Conservation (phyloP, 2,113 vertebrate species). For the Phaethornis superciliosus region DNA sequence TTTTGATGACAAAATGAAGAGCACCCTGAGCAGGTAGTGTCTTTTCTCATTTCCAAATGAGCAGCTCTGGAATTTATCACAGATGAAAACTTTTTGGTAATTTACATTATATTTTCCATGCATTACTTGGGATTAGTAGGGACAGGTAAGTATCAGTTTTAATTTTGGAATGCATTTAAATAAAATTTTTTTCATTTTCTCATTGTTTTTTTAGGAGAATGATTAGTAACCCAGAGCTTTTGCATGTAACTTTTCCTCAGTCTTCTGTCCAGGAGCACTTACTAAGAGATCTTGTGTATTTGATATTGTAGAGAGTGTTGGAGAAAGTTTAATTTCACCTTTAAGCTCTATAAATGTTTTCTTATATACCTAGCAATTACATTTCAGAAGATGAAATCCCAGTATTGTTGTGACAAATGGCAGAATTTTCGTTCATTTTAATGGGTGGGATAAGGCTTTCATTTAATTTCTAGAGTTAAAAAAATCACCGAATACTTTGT, state of each 20-base stretch:
- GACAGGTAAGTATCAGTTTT: rapidly evolving
- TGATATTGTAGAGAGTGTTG: neutral
- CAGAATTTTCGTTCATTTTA: neutral
- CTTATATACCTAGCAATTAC: rapidly evolving
- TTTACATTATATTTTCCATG: neutral
- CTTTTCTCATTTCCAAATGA: neutral
- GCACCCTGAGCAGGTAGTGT: neutral
- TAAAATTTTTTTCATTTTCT: neutral
- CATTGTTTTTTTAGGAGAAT: neutral
- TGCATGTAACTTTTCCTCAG: neutral
- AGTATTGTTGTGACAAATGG: neutral
- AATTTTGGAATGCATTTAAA: neutral
- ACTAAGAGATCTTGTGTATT: neutral
- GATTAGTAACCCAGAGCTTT: neutral
- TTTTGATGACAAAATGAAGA: neutral
- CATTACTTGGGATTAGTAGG: neutral
- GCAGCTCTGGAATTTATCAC: neutral
- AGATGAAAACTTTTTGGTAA: neutral
- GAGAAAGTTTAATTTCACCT: neutral
- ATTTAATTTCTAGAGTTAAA: neutral
- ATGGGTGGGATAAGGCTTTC: neutral
- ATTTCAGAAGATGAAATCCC: neutral
- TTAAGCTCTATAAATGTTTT: neutral
- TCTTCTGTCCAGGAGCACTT: neutral
- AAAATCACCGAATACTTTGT: neutral